Evolutionary conservation across 2,888 invertebrate species (phyloP).

Genomic region (Griposia aprilina): DNA sequence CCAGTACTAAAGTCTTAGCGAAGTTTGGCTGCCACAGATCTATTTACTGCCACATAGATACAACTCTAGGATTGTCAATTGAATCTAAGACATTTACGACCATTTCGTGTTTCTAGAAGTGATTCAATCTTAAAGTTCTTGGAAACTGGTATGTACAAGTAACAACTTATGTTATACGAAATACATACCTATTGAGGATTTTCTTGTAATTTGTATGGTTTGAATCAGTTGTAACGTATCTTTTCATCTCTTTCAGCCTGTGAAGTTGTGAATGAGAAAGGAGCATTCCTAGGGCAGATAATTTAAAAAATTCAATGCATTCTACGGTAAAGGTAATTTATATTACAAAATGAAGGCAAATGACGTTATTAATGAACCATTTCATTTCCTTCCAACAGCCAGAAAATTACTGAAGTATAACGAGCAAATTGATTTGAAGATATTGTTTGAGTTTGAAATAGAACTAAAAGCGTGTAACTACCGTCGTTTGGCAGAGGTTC

Average conservation of each 20-base stretch:
- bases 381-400: slow-evolving; percentile 9
- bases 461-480: slow-evolving; percentile 36
- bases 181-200: neutral
- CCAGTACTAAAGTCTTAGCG: slow-evolving; percentile 57
- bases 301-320: neutral
- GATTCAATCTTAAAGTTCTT: slow-evolving; percentile 27
- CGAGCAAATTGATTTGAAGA: slow-evolving; percentile 36
- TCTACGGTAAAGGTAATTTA: neutral
- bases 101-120: slow-evolving; percentile 14
- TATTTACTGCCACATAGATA: slow-evolving; percentile 38
- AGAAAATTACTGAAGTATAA: slow-evolving; percentile 15
- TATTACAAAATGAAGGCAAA: neutral
- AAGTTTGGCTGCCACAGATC: slow-evolving; percentile 47
- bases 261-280: neutral
- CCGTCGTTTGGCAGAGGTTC: slow-evolving; percentile 32
- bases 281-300: too few relatives aligned
- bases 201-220: neutral
- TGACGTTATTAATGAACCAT: neutral
- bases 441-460: slow-evolving; percentile 34
- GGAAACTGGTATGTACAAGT: neutral
- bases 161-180: neutral
- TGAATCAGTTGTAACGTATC: neutral
- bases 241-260: neutral
- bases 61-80: slow-evolving; percentile 49
- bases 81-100: slow-evolving; percentile 52